A percentile compares a stretch with the other conserved stretches of the same genome.
Conservation (phyloP, 2,113 vertebrate species). For the Protobothrops mucrosquamatus region DNA sequence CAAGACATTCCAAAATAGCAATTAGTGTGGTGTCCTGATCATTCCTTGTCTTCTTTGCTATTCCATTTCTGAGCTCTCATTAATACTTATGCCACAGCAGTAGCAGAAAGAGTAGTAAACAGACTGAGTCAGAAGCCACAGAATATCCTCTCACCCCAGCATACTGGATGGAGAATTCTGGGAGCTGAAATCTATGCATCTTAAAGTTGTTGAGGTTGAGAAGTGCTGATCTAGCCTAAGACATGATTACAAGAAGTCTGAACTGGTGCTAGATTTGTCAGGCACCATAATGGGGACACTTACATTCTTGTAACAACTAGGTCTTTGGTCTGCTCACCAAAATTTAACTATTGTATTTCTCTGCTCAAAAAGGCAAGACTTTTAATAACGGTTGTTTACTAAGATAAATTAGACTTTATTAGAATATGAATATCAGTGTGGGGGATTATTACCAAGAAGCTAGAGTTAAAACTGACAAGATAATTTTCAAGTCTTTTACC, state of each 20-base stretch:
- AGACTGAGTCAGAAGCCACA: not conserved
- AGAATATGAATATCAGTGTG: not conserved
- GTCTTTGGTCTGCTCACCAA: too few species aligned
- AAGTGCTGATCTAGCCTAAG: too few species aligned
- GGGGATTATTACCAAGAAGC: not conserved
- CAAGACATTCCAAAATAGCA: slow-evolving; percentile 21
- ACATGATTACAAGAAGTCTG: slow-evolving; percentile 3
- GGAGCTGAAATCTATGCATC: not conserved
- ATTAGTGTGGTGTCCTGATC: not conserved
- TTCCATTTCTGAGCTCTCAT: slow-evolving; percentile 1
- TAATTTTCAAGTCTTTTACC: not conserved
- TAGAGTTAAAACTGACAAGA: not conserved
- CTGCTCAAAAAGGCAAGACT: not conserved
- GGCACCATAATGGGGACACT: too few species aligned
- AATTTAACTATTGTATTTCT: too few species aligned
- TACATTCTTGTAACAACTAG: too few species aligned
- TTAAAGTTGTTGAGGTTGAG: not conserved
- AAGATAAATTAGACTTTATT: not conserved
- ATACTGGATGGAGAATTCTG: not conserved
- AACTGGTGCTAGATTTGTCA: not conserved
- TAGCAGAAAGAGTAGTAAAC: slow-evolving; percentile 11
- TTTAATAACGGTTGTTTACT: not conserved
- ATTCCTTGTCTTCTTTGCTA: rapidly evolving
- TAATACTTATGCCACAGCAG: slow-evolving; percentile 14
- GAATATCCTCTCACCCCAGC: slow-evolving; percentile 21